Conservation (phyloP, 2,797 vertebrate species). For the Chrosomus eos region DNA sequence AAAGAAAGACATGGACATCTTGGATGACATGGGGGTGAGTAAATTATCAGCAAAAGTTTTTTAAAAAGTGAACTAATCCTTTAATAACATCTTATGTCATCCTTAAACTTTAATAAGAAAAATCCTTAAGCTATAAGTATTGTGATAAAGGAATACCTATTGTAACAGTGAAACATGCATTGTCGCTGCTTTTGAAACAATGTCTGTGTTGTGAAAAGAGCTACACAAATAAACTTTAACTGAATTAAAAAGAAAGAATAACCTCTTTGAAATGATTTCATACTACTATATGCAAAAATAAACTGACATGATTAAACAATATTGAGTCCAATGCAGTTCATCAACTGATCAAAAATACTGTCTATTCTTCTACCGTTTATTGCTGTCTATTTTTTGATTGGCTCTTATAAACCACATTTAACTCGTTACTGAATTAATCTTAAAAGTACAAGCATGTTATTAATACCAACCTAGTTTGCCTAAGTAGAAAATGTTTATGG, state of each 20-base stretch:
- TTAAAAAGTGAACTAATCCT: no score
- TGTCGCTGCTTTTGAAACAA: neutral
- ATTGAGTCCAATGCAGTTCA: neutral
- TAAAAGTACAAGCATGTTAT: neutral
- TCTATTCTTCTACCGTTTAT: neutral
- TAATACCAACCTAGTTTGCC: neutral
- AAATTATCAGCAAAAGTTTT: no score
- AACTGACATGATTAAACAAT: neutral
- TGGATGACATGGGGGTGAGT: no score
- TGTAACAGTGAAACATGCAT: neutral
- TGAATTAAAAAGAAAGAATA: neutral
- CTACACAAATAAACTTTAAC: neutral
- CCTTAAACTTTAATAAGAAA: neutral
- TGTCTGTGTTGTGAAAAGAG: neutral
- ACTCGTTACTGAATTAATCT: neutral
- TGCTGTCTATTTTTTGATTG: no score
- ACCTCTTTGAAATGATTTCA: neutral
- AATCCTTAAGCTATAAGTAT: neutral
- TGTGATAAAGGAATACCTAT: neutral
- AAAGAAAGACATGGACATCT: no score
- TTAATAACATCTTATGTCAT: neutral
- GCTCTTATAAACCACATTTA: neutral
- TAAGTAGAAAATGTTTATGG: neutral
- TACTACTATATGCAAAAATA: neutral
- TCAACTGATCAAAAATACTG: neutral